These are phyloP conservation scores for Lamprologus speciosus DNA, from an alignment of 2,113 vertebrate genomes.

Conservation along the genomic window DNA sequence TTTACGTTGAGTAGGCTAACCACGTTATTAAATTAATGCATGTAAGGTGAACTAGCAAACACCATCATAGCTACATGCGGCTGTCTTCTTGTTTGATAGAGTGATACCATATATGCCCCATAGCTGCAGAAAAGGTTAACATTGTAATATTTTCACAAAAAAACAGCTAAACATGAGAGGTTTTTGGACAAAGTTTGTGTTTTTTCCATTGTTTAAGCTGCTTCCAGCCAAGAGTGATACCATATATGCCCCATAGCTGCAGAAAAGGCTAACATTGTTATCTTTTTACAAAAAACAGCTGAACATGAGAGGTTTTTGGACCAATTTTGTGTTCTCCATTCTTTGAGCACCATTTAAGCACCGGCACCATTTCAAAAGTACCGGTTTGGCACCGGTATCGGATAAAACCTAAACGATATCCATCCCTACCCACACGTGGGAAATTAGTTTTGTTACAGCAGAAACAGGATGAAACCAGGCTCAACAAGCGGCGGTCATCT, in stretches of 20 bases:
- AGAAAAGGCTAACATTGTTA: neutral
- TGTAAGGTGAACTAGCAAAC: too few species aligned
- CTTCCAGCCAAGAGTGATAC: fast-evolving
- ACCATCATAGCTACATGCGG: too few species aligned
- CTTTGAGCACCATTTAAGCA: too few species aligned
- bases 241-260: fast-evolving
- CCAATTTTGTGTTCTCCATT: fast-evolving
- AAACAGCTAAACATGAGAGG: neutral
- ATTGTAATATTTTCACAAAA: neutral
- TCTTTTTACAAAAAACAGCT: neutral
- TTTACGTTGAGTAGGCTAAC: too few species aligned
- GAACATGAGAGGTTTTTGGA: fast-evolving
- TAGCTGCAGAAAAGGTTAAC: neutral
- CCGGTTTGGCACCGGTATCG: fast-evolving
- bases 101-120: fast-evolving
- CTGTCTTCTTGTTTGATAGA: neutral
- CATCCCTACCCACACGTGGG: neutral
- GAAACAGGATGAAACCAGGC: neutral
- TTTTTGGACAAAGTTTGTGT: fast-evolving
- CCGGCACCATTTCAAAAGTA: neutral
- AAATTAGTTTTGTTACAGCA: neutral
- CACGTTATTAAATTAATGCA: too few species aligned
- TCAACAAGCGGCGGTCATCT: neutral
- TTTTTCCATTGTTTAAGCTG: too few species aligned
- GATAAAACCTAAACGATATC: neutral